Percentiles rank a stretch among this genome's conserved stretches.
Evolutionary conservation across 1,140 invertebrate genomes (phyloP).

Genomic region (Ladona fulva): DNA sequence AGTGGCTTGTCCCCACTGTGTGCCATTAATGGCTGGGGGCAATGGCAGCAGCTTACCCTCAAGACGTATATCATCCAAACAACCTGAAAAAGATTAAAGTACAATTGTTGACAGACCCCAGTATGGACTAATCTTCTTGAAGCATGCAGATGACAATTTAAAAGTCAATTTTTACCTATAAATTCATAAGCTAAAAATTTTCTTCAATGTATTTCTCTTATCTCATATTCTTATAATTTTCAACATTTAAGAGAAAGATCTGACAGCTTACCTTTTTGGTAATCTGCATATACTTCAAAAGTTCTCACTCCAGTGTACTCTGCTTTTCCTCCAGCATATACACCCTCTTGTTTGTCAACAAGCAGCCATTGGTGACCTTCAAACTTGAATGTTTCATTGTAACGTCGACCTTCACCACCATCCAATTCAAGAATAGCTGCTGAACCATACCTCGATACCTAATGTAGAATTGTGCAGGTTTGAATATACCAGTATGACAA

Average conservation of each 20-base stretch:
- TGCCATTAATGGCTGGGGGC: constrained; percentile 85
- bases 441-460: constrained; percentile 70
- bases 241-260: background rate
- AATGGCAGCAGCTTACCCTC: constrained; percentile 87
- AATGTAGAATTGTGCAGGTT: background rate
- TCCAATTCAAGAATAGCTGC: constrained; percentile 90
- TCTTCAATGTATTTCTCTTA: background rate
- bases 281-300: constrained; percentile 91
- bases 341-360: constrained; percentile 89
- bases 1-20: constrained; percentile 88
- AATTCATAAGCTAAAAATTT: background rate
- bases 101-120: too few relatives aligned
- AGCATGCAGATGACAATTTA: too few relatives aligned
- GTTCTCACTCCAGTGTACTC: constrained; percentile 87
- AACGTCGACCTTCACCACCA: constrained; percentile 87
- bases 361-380: constrained; percentile 83
- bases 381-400: constrained; percentile 88
- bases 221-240: background rate
- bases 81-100: constrained; percentile 45
- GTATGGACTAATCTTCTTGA: too few relatives aligned
- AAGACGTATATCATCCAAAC: constrained; percentile 74
- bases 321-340: constrained; percentile 89
- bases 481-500: background rate
- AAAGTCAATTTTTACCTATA: too few relatives aligned
- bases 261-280: constrained; percentile 65